Base-by-base conservation (phyloP, 2,888 invertebrate species). In the Sphaerophoria rueppellii region DNA sequence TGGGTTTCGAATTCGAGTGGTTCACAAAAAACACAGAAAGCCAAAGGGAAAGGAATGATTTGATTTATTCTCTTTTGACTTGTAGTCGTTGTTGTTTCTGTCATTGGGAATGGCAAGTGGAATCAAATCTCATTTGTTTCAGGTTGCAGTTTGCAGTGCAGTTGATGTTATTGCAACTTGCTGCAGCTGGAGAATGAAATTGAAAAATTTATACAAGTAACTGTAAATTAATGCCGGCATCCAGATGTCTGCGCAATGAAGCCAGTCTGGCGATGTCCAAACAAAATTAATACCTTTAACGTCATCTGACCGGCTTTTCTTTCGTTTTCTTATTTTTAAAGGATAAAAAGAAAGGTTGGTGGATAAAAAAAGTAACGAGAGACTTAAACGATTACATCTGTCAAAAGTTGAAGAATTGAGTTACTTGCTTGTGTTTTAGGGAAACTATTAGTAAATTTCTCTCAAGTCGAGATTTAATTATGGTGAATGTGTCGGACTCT, bases 321-420 rank as follows among this genome's bases (percentile, higher is more conserved):
- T 46, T 11, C 46, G 46, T 63, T 32, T 34, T 14, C 48, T 46
- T 14, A 9, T 48, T 50, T 61, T 63, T 1, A 3, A 14, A 9
- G 16, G 11, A 14, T 4, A 43, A 43, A 6, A 5, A 43, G 24
- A 24, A 24, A 24, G 24, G 24, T 24, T 24, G 2, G 2, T 24
- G 24, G 24, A 24, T 1, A 24, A 4, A 6, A 43, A 43, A 9
- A 9, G 12, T 11, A 6, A 43, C 9, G 9, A 9, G 4, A 50
- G 35, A 65, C 65, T 50, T 65, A 65, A 65, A 35, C 16, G 50
- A 50, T 65, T 50, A 50, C 11, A 37, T 65, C 65, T 65, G 65
- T 16, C 50, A 43, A 43, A 48, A 63, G 48, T n/a, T 43, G 46
- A 14, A 16, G 11, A 43, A 43, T 2, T 2, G 43, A 43, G 43